Percentiles rank a stretch among this genome's conserved stretches.
phyloP scores from a whole-genome alignment of 2,888 invertebrate genomes.

The Magallana nippona region DNA sequence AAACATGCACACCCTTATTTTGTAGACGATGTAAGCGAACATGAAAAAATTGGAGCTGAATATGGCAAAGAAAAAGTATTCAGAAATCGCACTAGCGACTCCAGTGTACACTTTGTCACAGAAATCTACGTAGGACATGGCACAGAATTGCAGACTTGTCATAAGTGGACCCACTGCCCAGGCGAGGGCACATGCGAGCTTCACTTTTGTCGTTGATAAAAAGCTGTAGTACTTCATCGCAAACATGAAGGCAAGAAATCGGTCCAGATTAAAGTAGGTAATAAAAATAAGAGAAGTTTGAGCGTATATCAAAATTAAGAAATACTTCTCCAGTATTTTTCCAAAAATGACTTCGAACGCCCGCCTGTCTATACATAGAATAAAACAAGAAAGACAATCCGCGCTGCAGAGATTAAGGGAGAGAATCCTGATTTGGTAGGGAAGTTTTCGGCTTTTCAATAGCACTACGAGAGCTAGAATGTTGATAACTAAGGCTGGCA shows the following conservation, averaged over 20 bases:
- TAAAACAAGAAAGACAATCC: not conserved
- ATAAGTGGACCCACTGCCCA: not conserved
- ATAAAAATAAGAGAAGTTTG: not conserved
- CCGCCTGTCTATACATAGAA: not conserved
- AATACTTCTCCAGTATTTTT: not conserved
- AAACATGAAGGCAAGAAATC: not conserved
- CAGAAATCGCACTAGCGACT: not conserved
- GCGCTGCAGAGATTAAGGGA: not conserved
- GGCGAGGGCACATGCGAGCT: not conserved
- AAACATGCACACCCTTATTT: not conserved
- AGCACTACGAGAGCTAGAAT: not conserved
- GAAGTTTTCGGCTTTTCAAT: not conserved
- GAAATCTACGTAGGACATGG: not conserved
- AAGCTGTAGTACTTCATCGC: not conserved
- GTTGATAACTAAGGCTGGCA: not conserved
- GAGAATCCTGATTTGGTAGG: not conserved
- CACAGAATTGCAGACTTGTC: not conserved
- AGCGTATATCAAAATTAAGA: not conserved
- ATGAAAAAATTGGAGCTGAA: not conserved
- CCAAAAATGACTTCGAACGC: not conserved
- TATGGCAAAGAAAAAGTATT: constrained; percentile 3
- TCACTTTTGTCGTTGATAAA: not conserved
- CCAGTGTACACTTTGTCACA: not conserved
- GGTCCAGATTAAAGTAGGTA: not conserved
- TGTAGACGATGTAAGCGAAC: constrained; percentile 12